Evolutionary conservation across 1,140 invertebrate species (phyloP).

Genomic region (Temnothorax longispinosus): DNA sequence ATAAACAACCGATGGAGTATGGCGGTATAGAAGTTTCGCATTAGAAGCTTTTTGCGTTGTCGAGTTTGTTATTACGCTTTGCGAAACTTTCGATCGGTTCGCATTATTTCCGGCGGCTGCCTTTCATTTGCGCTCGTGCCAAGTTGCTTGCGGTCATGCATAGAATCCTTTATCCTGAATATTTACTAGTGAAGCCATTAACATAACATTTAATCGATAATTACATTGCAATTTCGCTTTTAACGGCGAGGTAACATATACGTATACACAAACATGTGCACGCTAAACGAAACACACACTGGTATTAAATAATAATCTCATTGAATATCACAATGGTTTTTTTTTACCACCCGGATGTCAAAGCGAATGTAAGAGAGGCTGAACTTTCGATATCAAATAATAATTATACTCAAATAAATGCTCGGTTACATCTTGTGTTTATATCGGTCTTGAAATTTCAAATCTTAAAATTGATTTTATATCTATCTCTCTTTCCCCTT

Average conservation of each 20-base stretch:
- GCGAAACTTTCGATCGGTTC: constrained; percentile 33
- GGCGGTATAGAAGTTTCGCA: constrained; percentile 7
- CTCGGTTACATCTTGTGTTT: neutral
- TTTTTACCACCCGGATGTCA: neutral
- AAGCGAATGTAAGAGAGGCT: neutral
- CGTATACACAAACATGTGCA: neutral
- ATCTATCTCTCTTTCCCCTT: neutral
- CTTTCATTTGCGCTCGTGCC: neutral
- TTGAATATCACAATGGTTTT: neutral
- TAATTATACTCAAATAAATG: neutral
- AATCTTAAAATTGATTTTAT: neutral
- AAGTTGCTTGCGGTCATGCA: constrained; percentile 5
- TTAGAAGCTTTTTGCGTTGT: constrained; percentile 22
- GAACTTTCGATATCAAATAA: neutral
- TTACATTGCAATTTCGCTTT: constrained; percentile 4
- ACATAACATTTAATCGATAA: constrained; percentile 24
- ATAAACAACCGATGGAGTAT: constrained; percentile 21
- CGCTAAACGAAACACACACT: neutral
- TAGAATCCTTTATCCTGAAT: neutral
- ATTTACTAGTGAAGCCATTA: neutral
- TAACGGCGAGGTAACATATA: neutral
- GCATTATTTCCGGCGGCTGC: constrained; percentile 31
- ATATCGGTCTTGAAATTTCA: neutral
- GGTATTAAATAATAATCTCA: neutral
- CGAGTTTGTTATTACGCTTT: constrained; percentile 30